These are phyloP conservation scores for Anoplophora glabripennis DNA, from an alignment of 1,140 invertebrate species.

Conservation along the genomic window DNA sequence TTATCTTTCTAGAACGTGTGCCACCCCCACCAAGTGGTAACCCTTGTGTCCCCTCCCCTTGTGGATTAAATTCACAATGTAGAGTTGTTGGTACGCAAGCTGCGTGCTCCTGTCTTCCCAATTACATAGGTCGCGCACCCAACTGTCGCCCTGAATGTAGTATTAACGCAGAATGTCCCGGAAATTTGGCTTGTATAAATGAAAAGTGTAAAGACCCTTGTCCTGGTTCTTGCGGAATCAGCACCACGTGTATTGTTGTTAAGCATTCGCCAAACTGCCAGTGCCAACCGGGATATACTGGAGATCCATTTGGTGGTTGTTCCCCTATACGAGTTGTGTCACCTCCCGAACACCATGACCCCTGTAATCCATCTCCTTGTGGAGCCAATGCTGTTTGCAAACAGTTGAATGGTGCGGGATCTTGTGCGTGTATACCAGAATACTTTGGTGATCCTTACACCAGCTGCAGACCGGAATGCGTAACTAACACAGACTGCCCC, in stretches of 20 bases:
- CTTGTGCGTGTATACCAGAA: slow-evolving; percentile 69
- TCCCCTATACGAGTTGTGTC: slow-evolving; percentile 27
- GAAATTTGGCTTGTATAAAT: slow-evolving; percentile 70
- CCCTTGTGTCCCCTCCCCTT: slow-evolving; percentile 74
- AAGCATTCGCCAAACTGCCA: slow-evolving; percentile 74
- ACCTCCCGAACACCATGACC: slow-evolving; percentile 49
- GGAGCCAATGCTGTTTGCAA: slow-evolving; percentile 72
- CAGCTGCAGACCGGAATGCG: slow-evolving; percentile 70
- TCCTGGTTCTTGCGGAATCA: slow-evolving; percentile 71
- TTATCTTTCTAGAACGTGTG: slow-evolving; percentile 27
- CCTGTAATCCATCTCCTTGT: slow-evolving; percentile 67
- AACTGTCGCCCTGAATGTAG: slow-evolving; percentile 77
- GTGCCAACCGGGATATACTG: slow-evolving; percentile 68
- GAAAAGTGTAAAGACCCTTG: slow-evolving; percentile 76
- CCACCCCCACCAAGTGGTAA: slow-evolving; percentile 48
- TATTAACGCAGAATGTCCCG: slow-evolving; percentile 70
- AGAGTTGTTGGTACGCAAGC: slow-evolving; percentile 64
- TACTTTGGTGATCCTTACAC: slow-evolving; percentile 71
- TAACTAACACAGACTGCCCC: slow-evolving; percentile 68
- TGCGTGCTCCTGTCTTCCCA: slow-evolving; percentile 69
- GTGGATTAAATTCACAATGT: slow-evolving; percentile 78
- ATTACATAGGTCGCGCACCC: slow-evolving; percentile 71
- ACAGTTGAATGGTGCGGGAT: slow-evolving; percentile 59
- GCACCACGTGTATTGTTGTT: slow-evolving; percentile 66
- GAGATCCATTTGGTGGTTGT: slow-evolving; percentile 74